Evolutionary conservation across 2,888 invertebrate species (phyloP).

Genomic region (Cacoxenus indagator): DNA sequence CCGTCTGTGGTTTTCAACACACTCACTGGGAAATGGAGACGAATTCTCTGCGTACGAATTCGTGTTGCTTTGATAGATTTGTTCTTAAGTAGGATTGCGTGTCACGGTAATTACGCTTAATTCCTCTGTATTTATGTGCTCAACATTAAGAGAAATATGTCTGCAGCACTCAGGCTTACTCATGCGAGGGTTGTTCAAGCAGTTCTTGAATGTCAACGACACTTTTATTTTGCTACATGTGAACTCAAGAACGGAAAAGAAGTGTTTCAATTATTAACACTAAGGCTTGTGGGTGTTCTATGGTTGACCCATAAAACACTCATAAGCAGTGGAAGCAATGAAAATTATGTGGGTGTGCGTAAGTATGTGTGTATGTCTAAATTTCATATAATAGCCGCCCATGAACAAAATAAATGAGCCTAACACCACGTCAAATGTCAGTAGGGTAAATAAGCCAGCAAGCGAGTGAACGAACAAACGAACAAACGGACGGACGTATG

Average conservation of each 20-base stretch:
- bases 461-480: neutral
- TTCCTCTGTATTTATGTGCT: slow-evolving; percentile 55
- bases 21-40: too few species aligned
- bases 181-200: neutral
- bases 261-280: neutral
- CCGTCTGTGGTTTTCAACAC: too few species aligned
- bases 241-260: neutral
- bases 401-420: slow-evolving; percentile 51
- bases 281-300: neutral
- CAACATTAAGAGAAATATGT: slow-evolving; percentile 32
- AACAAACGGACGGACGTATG: neutral
- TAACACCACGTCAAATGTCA: slow-evolving; percentile 49
- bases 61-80: neutral
- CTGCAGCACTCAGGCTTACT: too few species aligned
- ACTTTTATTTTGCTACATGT: neutral
- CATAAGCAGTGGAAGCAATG: neutral
- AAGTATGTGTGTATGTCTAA: neutral
- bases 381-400: neutral
- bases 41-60: too few species aligned
- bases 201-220: neutral
- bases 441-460: slow-evolving; percentile 9
- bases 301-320: neutral
- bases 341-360: too few species aligned
- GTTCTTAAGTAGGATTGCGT: slow-evolving; percentile 55
- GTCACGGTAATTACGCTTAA: slow-evolving; percentile 58